These are phyloP conservation scores for Synergus umbraculus DNA, from an alignment of 2,888 invertebrate species.

Conservation along the genomic window DNA sequence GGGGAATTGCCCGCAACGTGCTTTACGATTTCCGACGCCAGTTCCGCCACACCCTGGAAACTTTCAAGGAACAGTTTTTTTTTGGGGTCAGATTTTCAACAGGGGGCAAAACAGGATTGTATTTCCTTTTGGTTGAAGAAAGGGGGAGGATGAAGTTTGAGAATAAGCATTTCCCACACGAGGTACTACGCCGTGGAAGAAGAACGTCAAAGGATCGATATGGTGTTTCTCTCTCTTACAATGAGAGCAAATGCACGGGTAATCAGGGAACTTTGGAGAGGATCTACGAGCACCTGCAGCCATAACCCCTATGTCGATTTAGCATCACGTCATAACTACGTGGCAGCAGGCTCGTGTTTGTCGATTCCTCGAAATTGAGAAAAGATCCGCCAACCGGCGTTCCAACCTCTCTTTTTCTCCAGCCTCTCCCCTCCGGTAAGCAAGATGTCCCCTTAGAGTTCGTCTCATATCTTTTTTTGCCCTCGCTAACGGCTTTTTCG, in stretches of 20 bases:
- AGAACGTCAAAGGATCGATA: conserved; percentile 33
- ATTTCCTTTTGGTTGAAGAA: not conserved
- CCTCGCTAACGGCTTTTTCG: conserved; percentile 32
- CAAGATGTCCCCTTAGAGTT: conserved; percentile 18
- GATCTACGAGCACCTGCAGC: conserved; percentile 31
- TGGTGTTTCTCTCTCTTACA: not conserved
- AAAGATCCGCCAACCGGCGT: conserved; percentile 30
- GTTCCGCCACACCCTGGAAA: conserved; percentile 52
- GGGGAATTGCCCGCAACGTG: conserved; percentile 13
- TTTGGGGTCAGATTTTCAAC: not conserved
- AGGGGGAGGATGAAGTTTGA: not conserved
- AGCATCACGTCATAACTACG: conserved; percentile 42
- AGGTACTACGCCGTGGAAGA: conserved; percentile 12
- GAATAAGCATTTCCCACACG: not conserved
- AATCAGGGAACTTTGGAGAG: not conserved
- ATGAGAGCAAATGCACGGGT: conserved; percentile 31
- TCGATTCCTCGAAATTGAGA: not conserved
- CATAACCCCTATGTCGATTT: conserved; percentile 44
- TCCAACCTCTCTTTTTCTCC: conserved; percentile 32
- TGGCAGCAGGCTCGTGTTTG: conserved; percentile 42
- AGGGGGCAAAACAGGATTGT: not conserved
- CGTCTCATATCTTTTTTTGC: conserved; percentile 10
- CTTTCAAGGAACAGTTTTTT: not conserved
- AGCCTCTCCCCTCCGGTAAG: conserved; percentile 15
- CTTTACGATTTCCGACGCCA: conserved; percentile 30